Conservation (phyloP, 2,888 invertebrate species). For the Andrena chrysosceles region DNA sequence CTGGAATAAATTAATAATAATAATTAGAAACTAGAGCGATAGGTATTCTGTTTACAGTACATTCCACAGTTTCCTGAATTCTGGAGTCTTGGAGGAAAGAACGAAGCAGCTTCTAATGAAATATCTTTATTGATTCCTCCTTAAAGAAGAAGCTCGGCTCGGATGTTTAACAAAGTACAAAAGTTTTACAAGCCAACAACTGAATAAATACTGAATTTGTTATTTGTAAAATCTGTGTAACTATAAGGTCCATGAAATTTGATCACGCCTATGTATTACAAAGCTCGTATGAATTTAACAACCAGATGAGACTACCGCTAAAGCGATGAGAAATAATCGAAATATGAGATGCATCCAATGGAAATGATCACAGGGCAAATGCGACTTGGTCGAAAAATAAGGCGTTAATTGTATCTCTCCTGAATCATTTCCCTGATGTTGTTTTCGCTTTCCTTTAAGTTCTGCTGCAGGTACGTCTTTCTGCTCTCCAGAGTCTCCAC, state of each 20-base stretch:
- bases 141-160: neutral
- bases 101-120: neutral
- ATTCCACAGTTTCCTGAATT: neutral
- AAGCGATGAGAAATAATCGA: neutral
- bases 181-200: neutral
- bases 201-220: neutral
- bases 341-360: neutral
- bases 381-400: neutral
- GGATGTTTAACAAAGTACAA: neutral
- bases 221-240: no score
- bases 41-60: neutral
- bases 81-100: neutral
- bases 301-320: no score
- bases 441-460: constrained; percentile 93
- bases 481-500: constrained; percentile 91
- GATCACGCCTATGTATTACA: no score
- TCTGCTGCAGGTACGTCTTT: constrained; percentile 92
- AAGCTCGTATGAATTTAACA: no score
- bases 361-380: neutral
- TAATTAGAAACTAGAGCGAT: constrained; percentile 50
- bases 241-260: no score
- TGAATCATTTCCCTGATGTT: constrained; percentile 94
- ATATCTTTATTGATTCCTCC: constrained; percentile 4
- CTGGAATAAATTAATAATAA: constrained; percentile 74
- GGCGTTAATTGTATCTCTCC: constrained; percentile 72